Evolutionary conservation across 2,888 invertebrate species (phyloP).

Genomic region (Agrochola circellaris): DNA sequence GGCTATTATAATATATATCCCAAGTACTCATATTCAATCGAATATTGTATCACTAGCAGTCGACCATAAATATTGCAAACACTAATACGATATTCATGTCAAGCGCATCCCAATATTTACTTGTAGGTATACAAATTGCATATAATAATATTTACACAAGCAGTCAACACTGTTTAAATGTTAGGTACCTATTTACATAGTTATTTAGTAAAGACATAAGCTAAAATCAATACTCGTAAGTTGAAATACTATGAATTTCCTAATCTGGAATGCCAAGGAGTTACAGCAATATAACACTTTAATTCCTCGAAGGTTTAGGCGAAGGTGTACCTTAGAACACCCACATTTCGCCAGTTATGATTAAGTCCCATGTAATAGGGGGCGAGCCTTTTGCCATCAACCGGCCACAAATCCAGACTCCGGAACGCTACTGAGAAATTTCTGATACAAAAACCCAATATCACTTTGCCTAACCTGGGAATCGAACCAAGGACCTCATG

Average conservation of each 20-base stretch:
- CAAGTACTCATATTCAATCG: background rate
- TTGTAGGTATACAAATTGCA: slow-evolving; percentile 13
- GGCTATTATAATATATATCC: rapidly evolving
- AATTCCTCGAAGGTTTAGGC: too few species aligned
- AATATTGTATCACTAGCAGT: background rate
- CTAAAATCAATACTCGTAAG: background rate
- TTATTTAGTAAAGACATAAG: slow-evolving; percentile 10
- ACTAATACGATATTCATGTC: slow-evolving; percentile 12
- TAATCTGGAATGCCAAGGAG: background rate
- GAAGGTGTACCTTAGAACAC: too few species aligned
- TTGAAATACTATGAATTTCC: background rate
- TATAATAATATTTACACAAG: slow-evolving; percentile 3
- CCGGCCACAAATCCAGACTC: too few species aligned
- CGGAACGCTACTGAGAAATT: too few species aligned
- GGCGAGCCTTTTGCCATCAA: too few species aligned
- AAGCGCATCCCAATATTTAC: slow-evolving; percentile 16
- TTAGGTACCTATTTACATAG: background rate
- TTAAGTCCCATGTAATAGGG: too few species aligned
- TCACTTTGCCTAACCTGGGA: too few species aligned
- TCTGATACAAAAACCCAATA: too few species aligned
- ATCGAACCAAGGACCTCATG: too few species aligned
- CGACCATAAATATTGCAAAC: slow-evolving; percentile 3
- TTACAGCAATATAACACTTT: background rate
- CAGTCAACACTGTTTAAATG: slow-evolving; percentile 7
- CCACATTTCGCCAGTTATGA: too few species aligned